Evolutionary conservation across 1,140 invertebrate genomes (phyloP), one percentile per base, ranked within the genome.

Genomic region (Panagrolaimus sp.): DNA sequence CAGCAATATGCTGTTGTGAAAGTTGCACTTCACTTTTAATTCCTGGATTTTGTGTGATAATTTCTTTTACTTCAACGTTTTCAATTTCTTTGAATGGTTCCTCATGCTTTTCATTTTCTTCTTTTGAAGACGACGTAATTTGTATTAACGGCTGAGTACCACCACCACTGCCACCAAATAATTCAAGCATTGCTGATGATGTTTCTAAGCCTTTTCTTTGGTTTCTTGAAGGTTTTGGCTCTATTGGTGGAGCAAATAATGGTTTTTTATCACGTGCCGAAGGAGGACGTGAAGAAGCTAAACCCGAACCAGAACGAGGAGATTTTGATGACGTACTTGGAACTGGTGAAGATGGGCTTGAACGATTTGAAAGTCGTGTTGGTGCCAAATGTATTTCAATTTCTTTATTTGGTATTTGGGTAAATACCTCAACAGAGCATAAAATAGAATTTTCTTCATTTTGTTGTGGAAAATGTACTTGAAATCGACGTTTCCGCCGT

Each of bases 141-240:
- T 38, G 31, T 38, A 38, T 38, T 38, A 38, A 38, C 31, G 31
- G 31, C 31, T 38, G 31, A 38, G 31, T 38, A 14, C 75, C 77
- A 47, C n/a, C n/a, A n/a, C n/a, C n/a, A n/a, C n/a, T n/a, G n/a
- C n/a, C n/a, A n/a, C 76, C 76, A 57, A 78, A 78, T 27, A 78
- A 46, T 48, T 78, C 76, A 65, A 74, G 43, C 76, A 78, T 78
- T 1, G 67, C 76, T 16, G 76, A 74, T 1, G 75, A 77, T 16
- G 75, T 76, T 43, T 76, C 74, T 27, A 78, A 73, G 16, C 66
- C 47, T 43, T 64, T 71, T 20, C 66, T n/a, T 25, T 62, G 27
- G 27, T 25, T 71, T 66, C 38, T 65, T 20, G 27, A 14, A 23
- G n/a, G 44, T 23, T 69, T 31, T 25, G 63, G 67, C 46, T 69